Evolutionary conservation across 2,888 invertebrate species (phyloP).

Genomic region (Ichneumon xanthorius): DNA sequence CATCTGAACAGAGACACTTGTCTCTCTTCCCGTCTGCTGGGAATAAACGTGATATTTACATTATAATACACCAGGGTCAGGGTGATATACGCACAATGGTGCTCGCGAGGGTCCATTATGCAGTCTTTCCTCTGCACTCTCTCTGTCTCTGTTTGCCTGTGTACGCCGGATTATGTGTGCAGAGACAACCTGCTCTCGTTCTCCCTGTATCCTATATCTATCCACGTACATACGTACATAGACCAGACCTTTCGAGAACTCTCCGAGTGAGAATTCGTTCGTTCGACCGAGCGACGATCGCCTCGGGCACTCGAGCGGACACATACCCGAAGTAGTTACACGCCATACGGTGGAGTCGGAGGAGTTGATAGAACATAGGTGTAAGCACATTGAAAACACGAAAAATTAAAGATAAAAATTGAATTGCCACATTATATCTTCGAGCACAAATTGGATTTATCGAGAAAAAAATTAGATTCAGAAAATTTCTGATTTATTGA

Average conservation of each 20-base stretch:
- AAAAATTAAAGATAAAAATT: neutral
- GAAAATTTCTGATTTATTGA: neutral
- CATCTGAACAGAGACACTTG: constrained; percentile 62
- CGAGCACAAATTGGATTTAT: neutral
- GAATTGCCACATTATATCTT: neutral
- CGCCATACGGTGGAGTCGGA: constrained; percentile 21
- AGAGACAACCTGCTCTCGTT: constrained; percentile 41
- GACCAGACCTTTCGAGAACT: constrained; percentile 17
- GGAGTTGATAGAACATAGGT: neutral
- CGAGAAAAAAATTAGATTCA: neutral
- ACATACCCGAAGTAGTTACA: neutral
- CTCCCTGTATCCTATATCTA: constrained; percentile 9
- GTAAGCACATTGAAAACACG: neutral
- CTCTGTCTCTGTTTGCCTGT: neutral
- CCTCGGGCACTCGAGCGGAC: constrained; percentile 25
- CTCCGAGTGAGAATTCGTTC: constrained; percentile 46
- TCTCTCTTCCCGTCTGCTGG: constrained; percentile 71
- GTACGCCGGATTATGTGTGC: constrained; percentile 59
- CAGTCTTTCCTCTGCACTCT: constrained; percentile 57
- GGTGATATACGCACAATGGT: constrained; percentile 71
- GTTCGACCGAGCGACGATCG: constrained; percentile 29
- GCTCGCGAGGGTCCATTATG: constrained; percentile 67
- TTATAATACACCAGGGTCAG: constrained; percentile 76
- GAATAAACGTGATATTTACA: constrained; percentile 80
- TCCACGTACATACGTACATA: neutral